Conservation (phyloP, 1,140 invertebrate species). For the Drosophila subobscura region DNA sequence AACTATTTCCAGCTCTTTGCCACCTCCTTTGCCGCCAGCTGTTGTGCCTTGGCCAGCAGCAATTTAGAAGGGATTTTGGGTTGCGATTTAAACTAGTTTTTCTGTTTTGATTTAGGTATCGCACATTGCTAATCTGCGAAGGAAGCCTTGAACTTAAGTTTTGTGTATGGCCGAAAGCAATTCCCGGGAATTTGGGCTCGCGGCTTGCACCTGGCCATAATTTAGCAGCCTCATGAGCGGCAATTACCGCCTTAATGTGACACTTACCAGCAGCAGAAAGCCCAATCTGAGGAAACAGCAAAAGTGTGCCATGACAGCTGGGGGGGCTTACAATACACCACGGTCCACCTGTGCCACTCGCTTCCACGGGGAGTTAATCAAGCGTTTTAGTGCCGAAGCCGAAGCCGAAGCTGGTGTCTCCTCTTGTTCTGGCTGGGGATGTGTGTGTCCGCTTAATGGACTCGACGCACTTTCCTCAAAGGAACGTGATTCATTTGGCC, state of each 20-base stretch:
- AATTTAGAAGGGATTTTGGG: background rate
- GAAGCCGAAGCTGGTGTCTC: constrained; percentile 13
- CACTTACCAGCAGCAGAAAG: constrained; percentile 76
- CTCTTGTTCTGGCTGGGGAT: constrained; percentile 33
- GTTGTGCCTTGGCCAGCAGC: no score
- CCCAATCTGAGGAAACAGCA: constrained; percentile 73
- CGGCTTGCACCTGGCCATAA: constrained; percentile 24
- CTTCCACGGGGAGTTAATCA: constrained; percentile 41
- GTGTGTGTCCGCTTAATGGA: constrained; percentile 46
- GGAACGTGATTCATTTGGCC: constrained; percentile 65
- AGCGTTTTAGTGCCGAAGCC: constrained; percentile 37
- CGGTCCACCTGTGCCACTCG: constrained; percentile 35
- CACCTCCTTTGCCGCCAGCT: no score
- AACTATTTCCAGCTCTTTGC: no score
- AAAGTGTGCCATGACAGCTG: constrained; percentile 75
- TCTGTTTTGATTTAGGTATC: constrained; percentile 5
- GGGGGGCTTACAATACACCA: constrained; percentile 11
- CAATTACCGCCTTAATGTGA: constrained; percentile 22
- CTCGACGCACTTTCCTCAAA: constrained; percentile 51
- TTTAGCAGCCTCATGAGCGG: constrained; percentile 5
- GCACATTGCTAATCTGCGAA: constrained; percentile 1
- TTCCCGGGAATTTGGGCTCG: constrained; percentile 27
- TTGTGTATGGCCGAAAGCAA: constrained; percentile 1
- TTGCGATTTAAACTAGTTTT: constrained; percentile 25
- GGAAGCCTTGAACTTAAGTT: constrained; percentile 37